These are phyloP conservation scores for Ailuropoda melanoleuca DNA, from an alignment of 2,113 vertebrate species.

Conservation along the genomic window DNA sequence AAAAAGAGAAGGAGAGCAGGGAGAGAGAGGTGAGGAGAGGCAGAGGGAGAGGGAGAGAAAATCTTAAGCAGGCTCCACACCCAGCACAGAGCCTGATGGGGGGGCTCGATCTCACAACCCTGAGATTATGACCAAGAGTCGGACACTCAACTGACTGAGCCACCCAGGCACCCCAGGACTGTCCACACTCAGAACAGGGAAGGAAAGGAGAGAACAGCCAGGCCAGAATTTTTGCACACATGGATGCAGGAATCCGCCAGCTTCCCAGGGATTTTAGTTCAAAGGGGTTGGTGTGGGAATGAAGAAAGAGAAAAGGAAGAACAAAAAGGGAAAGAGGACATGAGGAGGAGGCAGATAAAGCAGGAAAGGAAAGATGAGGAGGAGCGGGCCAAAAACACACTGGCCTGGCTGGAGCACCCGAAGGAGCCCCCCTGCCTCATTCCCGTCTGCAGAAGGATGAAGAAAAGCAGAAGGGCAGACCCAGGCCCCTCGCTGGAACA, in stretches of 20 bases:
- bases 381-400: neutral
- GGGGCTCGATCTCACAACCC: neutral
- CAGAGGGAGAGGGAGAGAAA: neutral
- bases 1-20: neutral
- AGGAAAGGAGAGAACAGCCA: neutral
- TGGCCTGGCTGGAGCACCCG: neutral
- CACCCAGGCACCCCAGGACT: neutral
- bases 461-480: conserved; percentile 53
- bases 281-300: neutral
- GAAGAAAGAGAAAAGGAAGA: neutral
- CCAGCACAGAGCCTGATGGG: neutral
- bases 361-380: neutral
- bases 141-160: neutral
- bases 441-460: neutral
- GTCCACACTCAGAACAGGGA: neutral
- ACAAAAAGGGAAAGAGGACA: neutral
- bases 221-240: neutral
- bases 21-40: neutral
- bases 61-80: neutral
- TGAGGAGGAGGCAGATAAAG: neutral
- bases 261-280: neutral
- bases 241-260: neutral
- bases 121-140: neutral
- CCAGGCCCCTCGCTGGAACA: neutral
- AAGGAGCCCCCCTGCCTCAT: neutral